A percentile compares a stretch with the other conserved stretches of the same genome.
phyloP scores from a whole-genome alignment of 2,113 vertebrate genomes.

The Triplophysa siluroides region DNA sequence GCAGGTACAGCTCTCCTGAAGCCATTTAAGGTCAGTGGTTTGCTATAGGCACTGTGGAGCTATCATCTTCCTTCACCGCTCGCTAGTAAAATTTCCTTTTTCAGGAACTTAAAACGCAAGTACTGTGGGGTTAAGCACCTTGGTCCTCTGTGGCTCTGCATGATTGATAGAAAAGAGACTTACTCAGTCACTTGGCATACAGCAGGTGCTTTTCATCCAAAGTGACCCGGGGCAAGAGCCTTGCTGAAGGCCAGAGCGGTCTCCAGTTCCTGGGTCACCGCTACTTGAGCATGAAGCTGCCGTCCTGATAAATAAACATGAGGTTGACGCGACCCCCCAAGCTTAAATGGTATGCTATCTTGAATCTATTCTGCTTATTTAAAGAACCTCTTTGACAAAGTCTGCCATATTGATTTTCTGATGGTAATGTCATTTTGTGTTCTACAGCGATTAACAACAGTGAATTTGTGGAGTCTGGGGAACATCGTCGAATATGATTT shows the following conservation, averaged over 20 bases:
- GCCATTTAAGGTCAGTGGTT: not conserved
- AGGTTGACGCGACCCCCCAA: not conserved
- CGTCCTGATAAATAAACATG: constrained; percentile 1
- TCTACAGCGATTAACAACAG: not conserved
- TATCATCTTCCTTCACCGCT: constrained; percentile 3
- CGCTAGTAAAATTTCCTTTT: not conserved
- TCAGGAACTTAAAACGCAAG: not conserved
- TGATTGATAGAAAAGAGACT: constrained; percentile 14
- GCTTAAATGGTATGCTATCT: not conserved
- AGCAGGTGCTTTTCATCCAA: constrained; percentile 30
- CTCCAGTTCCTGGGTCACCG: constrained; percentile 17
- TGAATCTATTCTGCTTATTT: constrained; percentile 11
- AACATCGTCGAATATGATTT: not conserved
- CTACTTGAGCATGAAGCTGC: constrained; percentile 20
- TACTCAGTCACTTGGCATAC: constrained; percentile 26
- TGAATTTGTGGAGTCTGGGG: not conserved
- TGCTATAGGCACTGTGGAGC: constrained; percentile 14
- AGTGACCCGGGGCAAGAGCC: constrained; percentile 25
- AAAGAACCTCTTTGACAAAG: not conserved
- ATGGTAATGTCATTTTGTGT: not conserved
- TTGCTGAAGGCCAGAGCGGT: constrained; percentile 26
- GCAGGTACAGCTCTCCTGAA: not conserved
- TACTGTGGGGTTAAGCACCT: constrained; percentile 11
- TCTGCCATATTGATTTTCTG: constrained; percentile 13
- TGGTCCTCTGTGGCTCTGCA: not conserved